These are phyloP conservation scores for Sphaerophoria rueppellii DNA, from an alignment of 2,888 invertebrate genomes.

Conservation along the genomic window DNA sequence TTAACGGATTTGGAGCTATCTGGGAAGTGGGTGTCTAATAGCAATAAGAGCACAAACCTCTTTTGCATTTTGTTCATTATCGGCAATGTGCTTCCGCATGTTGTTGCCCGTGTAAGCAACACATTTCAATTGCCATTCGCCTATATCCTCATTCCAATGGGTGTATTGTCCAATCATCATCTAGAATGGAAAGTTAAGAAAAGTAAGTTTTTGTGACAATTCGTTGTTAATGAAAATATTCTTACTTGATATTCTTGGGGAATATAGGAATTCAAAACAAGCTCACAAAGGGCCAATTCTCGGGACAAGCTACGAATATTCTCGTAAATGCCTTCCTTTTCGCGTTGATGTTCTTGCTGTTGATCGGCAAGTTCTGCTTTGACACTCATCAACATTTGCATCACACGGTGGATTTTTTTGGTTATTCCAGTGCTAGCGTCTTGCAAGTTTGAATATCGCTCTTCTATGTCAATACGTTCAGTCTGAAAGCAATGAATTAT, in stretches of 20 bases:
- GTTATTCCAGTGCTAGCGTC: constrained; percentile 97
- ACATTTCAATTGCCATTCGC: constrained; percentile 98
- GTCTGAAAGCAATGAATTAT: constrained; percentile 83
- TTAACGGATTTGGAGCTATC: no score
- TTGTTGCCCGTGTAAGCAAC: constrained; percentile 99
- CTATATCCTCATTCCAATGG: constrained; percentile 99
- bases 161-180: constrained; percentile 95
- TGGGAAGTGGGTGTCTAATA: no score
- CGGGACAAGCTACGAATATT: constrained; percentile 94
- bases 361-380: constrained; percentile 93
- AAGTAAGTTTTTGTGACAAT: no score
- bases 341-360: constrained; percentile 96
- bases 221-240: not conserved
- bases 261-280: constrained; percentile 96
- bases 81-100: constrained; percentile 89
- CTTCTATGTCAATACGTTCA: constrained; percentile 95
- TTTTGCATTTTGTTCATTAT: constrained; percentile 80
- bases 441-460: constrained; percentile 96
- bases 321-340: constrained; percentile 97
- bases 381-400: constrained; percentile 92
- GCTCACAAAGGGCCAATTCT: constrained; percentile 94
- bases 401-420: constrained; percentile 94
- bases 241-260: constrained; percentile 94
- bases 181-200: constrained; percentile 80
- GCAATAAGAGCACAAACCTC: constrained; percentile 76